Base-by-base conservation (phyloP, 2,113 vertebrate species). In the Melospiza melodia region DNA sequence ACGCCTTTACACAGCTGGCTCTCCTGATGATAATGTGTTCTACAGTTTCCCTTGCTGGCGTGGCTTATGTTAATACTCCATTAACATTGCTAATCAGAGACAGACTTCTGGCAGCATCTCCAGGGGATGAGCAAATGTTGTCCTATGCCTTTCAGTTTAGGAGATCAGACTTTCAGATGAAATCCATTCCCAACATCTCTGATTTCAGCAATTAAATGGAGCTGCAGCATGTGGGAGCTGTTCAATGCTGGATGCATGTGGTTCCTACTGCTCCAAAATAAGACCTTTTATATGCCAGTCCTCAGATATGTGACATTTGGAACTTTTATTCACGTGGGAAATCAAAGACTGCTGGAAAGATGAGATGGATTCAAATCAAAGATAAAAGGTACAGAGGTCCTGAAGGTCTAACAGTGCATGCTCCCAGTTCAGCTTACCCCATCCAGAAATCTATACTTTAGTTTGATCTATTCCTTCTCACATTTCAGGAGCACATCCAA, bases 1-100 rank as follows among this genome's bases (percentile, higher is more conserved):
- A 95, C 31, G 81, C 92, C 73, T 95, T 84, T 93, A 92, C 89
- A 93, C 93, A 96, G 93, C 95, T 97, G 96, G 93, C 93, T 97
- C 86, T 95, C 88, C 92, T 95, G 94, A 96, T 95, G 92, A 81
- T 96, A 96, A 96, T 95, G 92, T 68, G 85, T 95, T 96, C 94
- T 96, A 95, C 96, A 96, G 92, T 96, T 94, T 95, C 90, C 73
- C 94, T 97, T 75, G 88, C 92, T 97, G 93, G 94, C 61, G 65
- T 97, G 94, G 94, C 90, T 95, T 96, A 96, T 97, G 93, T 94
- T 96, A 96, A 95, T 94, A 95, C 93, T 95, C 91, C 84, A 97
- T 96, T 97, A 95, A 95, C 95, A 96, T 96, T 97, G 93, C 95
- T 96, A 96, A 97, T 96, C 92, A 95, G 94, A 95, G 93, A 88